Evolutionary conservation across 2,797 vertebrate species (phyloP), one percentile per base, ranked within the genome.

Genomic region (Danio kyathit): DNA sequence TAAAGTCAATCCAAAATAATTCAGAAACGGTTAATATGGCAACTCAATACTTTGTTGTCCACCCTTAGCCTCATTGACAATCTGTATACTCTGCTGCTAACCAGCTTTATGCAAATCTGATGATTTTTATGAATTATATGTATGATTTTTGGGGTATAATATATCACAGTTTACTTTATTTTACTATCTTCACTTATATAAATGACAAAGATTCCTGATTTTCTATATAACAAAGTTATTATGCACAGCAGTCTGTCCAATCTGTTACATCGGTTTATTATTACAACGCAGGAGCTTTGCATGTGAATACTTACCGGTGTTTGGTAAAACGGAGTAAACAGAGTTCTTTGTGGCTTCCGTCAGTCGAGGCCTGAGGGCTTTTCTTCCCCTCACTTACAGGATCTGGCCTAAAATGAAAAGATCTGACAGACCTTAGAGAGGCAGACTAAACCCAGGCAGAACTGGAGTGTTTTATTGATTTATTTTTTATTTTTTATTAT

Each of bases 261-360:
- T 59, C 64, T 67, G 43, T 19, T 59, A 17, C 21, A 78, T 69
- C 52, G 78, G 76, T 69, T 78, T 69, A 14, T 10, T 44, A 66
- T 74, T 67, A 57, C 51, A 54, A 57, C 41, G 54, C 48, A 14
- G 63, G 43, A 67, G 40, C 46, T 52, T 40, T 56, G 63, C 19
- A 67, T 77, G 46, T 41, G 44, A 75, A 63, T 19, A 14, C 74
- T 56, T 66, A 76, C 74, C 0, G 13, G 46, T 56, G 63, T 77
- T 77, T 77, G 40, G 51, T 48, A 11, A 77, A 57, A 67, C 12
- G 52, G 9, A 17, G 40, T 76, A 66, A 54, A 41, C 60, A 7
- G 49, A 40, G 13, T 63, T 40, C 38, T 64, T 76, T 21, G 21
- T 64, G 48, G 48, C 40, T 76, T 76, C 60, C 5, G 38, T 19